Evolutionary conservation across 2,888 invertebrate species (phyloP), one percentile per base, ranked within the genome.

Genomic region (Heliconius erato): DNA sequence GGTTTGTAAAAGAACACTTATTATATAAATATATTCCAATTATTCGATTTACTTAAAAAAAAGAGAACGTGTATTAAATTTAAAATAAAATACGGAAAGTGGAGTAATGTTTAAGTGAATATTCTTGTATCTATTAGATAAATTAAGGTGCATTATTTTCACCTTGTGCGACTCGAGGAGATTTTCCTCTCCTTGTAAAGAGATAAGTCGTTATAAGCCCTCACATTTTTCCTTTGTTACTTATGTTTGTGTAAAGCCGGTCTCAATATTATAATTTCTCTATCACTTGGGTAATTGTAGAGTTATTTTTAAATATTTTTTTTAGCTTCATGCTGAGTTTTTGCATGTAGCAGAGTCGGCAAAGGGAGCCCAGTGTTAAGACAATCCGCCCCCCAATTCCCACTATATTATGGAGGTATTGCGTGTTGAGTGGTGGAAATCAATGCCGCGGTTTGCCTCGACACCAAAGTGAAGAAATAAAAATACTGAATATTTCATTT

Each of bases 171-270:
- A 69, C 77, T 78, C 71, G 19, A 69, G 77, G 78, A 72, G 81
- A 78, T 54, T 80, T 82, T 83, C 32, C 81, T 74, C 32, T 71
- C 59, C 79, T 74, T 79, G 79, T 79, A 82, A 85, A 80, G 81
- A 81, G 84, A 85, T 85, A 85, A 85, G 84, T 82, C 79, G 69
- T 67, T 28, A 79, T 81, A 83, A 82, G 81, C 80, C 77, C 77
- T 80, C 76, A 83, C 80, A 82, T 85, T 82, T 84, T 85, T 84
- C 82, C 82, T 69, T 71, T 69, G 16, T 79, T 35, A 71, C 67
- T 82, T 84, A 82, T 40, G 79, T 74, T 80, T 71, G 26, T 76
- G 72, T 28, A 69, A 71, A 79, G 49, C 79, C 78, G 76, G 80
- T 16, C 44, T 78, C 23, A 23, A 78, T 54, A 32, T 59, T 32